These are phyloP conservation scores for Gryllus bimaculatus DNA, from an alignment of 1,140 invertebrate species.

Conservation along the genomic window DNA sequence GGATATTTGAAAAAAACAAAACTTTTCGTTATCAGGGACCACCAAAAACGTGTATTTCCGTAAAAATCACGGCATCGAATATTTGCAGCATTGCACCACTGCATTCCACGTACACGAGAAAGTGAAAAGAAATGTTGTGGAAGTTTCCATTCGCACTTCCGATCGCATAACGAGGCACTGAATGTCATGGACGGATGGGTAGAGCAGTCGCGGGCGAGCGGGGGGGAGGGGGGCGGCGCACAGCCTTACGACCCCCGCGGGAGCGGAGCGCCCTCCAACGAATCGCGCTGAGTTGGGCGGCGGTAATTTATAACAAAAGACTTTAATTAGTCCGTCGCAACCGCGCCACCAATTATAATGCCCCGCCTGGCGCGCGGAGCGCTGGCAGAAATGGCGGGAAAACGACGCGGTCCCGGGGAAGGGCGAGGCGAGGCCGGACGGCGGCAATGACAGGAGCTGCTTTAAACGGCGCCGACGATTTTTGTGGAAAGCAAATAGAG, in stretches of 20 bases:
- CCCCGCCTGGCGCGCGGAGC: not conserved
- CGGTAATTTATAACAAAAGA: not conserved
- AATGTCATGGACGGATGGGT: too few species aligned
- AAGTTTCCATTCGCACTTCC: too few species aligned
- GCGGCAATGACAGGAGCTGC: not conserved
- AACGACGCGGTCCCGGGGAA: not conserved
- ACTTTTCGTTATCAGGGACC: too few species aligned
- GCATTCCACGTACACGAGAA: too few species aligned
- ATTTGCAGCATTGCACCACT: too few species aligned
- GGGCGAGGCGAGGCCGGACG: not conserved
- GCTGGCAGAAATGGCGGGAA: not conserved
- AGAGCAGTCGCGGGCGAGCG: not conserved
- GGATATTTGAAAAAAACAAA: too few species aligned
- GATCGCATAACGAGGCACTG: too few species aligned
- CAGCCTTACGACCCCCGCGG: too few species aligned
- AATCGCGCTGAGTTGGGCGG: not conserved
- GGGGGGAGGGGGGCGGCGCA: too few species aligned
- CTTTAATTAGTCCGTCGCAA: slow-evolving; percentile 1
- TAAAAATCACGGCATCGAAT: too few species aligned
- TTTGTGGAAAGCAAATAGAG: not conserved
- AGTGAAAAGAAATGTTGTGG: too few species aligned
- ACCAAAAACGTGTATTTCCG: too few species aligned
- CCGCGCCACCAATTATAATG: not conserved
- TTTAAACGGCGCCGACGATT: not conserved
- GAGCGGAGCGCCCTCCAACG: not conserved